phyloP scores from a whole-genome alignment of 2,888 invertebrate genomes.

The Acleris laterana region DNA sequence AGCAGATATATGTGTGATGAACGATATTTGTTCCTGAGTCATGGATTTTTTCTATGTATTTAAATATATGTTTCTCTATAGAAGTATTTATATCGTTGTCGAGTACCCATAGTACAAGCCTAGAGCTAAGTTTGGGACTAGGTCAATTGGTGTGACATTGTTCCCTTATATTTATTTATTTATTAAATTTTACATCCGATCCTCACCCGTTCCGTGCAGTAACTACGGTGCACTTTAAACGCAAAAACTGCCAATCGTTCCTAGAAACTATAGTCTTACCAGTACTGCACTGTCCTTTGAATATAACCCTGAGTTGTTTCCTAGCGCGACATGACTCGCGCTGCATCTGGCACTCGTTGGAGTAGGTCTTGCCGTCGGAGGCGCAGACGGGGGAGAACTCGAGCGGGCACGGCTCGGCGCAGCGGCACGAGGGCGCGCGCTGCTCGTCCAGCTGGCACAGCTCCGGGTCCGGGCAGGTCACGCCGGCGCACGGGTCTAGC shows the following conservation, averaged over 20 bases:
- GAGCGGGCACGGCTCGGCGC: slow-evolving; percentile 91
- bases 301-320: slow-evolving; percentile 90
- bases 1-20: no score
- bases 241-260: background rate
- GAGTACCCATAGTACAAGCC: no score
- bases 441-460: slow-evolving; percentile 92
- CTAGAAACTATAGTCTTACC: slow-evolving; percentile 73
- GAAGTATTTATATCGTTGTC: no score
- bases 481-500: slow-evolving; percentile 93
- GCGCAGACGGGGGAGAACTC: slow-evolving; percentile 92
- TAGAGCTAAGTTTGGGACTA: no score
- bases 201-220: background rate
- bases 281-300: slow-evolving; percentile 92
- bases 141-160: no score
- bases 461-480: slow-evolving; percentile 91
- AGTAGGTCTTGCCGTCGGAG: slow-evolving; percentile 92
- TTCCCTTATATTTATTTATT: no score
- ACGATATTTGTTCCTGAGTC: no score
- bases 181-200: no score
- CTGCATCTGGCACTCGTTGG: slow-evolving; percentile 93
- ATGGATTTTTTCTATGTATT: no score
- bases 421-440: slow-evolving; percentile 91
- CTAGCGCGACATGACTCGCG: slow-evolving; percentile 91
- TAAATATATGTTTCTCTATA: no score
- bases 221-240: background rate